A percentile compares a stretch with the other conserved stretches of the same genome.
phyloP scores from a whole-genome alignment of 2,888 invertebrate genomes.

The Amblyteles armatorius region DNA sequence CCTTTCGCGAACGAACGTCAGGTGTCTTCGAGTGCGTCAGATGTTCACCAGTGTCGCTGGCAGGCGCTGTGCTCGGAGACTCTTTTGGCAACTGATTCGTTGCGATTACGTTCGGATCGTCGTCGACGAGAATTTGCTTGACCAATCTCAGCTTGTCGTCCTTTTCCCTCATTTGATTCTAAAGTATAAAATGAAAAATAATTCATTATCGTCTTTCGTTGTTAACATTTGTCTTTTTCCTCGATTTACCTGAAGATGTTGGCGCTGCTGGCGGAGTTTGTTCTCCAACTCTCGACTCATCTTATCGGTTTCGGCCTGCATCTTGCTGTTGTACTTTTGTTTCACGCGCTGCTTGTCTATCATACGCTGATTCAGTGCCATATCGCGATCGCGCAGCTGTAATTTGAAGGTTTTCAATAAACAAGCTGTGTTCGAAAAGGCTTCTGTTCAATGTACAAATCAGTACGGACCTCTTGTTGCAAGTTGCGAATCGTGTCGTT shows the following conservation, averaged over 20 bases:
- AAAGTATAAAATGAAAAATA: conserved; percentile 36
- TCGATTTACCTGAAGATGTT: conserved; percentile 85
- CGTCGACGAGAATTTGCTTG: conserved; percentile 87
- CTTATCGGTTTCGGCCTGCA: conserved; percentile 91
- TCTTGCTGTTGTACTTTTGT: conserved; percentile 84
- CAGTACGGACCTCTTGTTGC: conserved; percentile 85
- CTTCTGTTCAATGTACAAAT: not conserved
- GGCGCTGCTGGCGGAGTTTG: conserved; percentile 87
- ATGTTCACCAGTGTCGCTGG: conserved; percentile 66
- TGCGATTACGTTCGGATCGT: conserved; percentile 77
- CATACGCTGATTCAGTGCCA: conserved; percentile 85
- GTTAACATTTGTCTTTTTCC: conserved; percentile 7
- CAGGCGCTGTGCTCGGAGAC: conserved; percentile 25
- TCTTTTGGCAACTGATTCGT: conserved; percentile 69
- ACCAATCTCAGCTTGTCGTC: conserved; percentile 88
- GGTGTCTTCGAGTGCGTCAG: conserved; percentile 68
- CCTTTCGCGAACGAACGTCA: conserved; percentile 69
- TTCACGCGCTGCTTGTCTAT: conserved; percentile 86
- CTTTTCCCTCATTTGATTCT: conserved; percentile 87
- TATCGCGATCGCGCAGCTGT: conserved; percentile 85
- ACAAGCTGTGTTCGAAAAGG: not conserved
- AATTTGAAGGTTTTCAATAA: conserved; percentile 71
- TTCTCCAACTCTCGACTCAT: conserved; percentile 89
- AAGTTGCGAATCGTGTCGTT: conserved; percentile 88
- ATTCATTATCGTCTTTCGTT: conserved; percentile 3